Base-by-base conservation (phyloP, 2,888 invertebrate species). In the Junonia oenone region DNA sequence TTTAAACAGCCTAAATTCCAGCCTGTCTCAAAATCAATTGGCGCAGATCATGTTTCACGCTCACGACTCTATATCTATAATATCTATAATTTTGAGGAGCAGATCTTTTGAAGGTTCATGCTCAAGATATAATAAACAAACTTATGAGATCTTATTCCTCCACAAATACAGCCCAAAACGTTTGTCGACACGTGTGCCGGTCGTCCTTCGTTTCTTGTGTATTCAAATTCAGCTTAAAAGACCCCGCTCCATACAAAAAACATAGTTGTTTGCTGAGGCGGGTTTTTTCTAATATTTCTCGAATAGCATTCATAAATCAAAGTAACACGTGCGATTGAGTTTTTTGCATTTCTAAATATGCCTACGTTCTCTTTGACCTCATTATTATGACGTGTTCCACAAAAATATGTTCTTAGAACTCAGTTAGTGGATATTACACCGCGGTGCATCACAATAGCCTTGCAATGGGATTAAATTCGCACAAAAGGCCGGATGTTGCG, bases 401-500 rank as follows among this genome's bases (percentile, higher is more conserved):
- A 55, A 46, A 54, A 38, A 48, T 56, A 43, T 52, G 52, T 59
- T 59, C 60, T 59, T 58, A 63, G 58, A 63, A 59, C 56, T 56
- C 47, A 58, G 64, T 59, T 48, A 50, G 43, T 57, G 52, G 53
- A 48, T 43, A 56, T 56, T 59, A 63, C 58, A 63, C 51, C 33
- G 51, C 46, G 54, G 54, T 55, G 59, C 58, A 62, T 61, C 48
- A 64, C 62, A 63, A 66, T 68, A 64, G 61, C 60, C 57, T 55
- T 64, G 66, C 65, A 64, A 50, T 65, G 67, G 64, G 66, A 73
- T 73, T 75, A 68, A 75, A 72, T 66, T 70, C 62, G 64, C 66
- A 84, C 78, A 84, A 85, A 76, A 68, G 73, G 74, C 65, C 83
- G 86, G 83, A 86, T 77, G 81, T 83, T 80, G 74, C 76, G 72